Base-by-base conservation (phyloP, 2,888 invertebrate genomes). In the Ethmia dodecea region DNA sequence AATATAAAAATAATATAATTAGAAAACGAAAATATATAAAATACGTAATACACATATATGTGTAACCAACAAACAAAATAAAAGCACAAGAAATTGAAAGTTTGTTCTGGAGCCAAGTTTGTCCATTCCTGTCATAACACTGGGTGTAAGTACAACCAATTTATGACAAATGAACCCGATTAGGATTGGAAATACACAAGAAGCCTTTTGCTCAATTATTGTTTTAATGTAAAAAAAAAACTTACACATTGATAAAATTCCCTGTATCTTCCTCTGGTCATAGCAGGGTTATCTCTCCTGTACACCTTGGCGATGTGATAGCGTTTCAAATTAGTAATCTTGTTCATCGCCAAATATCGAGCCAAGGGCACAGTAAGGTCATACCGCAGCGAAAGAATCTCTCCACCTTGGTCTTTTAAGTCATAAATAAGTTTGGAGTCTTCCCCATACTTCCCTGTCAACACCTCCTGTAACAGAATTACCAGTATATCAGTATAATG, bases 301-400 rank as follows among this genome's bases (percentile, higher is more conserved):
- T 99, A 99, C 3, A 99, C 99, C 84, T 99, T 99, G 16, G 98
- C 99, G 50, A 99, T 98, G 68, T 99, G 99, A 76, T 99, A 99
- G 36, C 99, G 90, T 74, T 99, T 99, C 42, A 99, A 92, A 52
- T 91, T 94, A 28, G 90, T 90, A 31, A 99, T 94, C 86, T 99
- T 99, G 76, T 93, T 96, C 98, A 99, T 98, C 0, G 99, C 99
- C 52, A 99, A 80, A 73, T 98, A 99, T 35, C 99, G 89, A 5
- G 99, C 99, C 75, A 99, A 92, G 13, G 99, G 99, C 30, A 99
- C 99, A 2, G 99, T 99, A 37, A 99, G 86, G 76, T 99, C 99
- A 76, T 99, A 99, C 43, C 99, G 90, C 42, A 99, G 87, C 0
- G 99, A 96, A 28, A 99, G 87, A 40, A 97, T 93, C 87, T 99